Evolutionary conservation across 1,140 invertebrate genomes (phyloP), one percentile per base, ranked within the genome.

Genomic region (Drosophila ogumai): DNA sequence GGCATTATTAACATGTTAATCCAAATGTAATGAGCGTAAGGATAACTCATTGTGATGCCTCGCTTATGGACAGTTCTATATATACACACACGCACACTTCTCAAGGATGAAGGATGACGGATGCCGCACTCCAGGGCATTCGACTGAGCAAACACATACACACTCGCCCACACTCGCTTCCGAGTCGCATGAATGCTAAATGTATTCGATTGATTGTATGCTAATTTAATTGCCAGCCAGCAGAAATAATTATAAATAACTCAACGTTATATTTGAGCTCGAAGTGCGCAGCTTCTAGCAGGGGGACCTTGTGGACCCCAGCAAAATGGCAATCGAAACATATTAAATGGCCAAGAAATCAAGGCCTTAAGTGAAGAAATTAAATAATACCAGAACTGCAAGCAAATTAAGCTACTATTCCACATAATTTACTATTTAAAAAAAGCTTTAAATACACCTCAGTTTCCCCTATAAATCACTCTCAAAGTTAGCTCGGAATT

Each of bases 1-100:
- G 59, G 79, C 67, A 79, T 90, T 90, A 90, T 90, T 75, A 90
- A 85, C 85, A 90, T 90, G 81, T 90, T 90, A 90, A 90, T 90
- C 78, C 86, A 85, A 90, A 90, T 90, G 85, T 90, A 90, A 90
- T 90, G 74, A 84, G 85, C 81, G 75, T 78, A 80, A 90, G 85
- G 65, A 88, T 84, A 90, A 85, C 81, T 90, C 81, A 80, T 75
- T 67, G 49, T 59, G 85, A 71, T 72, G 72, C 58, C 64, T 75
- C 66, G 65, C 65, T 74, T 55, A 82, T 71, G 58, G 60, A 71
- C 57, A 66, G 56, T 38, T 28, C 50, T 38, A 38, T 36, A 47
- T 38, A 67, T 31, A 17, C 13, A 36, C 6, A 19, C 0, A 32
- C 17, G 17, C 36, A 28, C 28, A 43, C 50, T 19, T 15, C 13